phyloP scores from a whole-genome alignment of 2,888 invertebrate genomes.

The Tolmerus cingulatus region DNA sequence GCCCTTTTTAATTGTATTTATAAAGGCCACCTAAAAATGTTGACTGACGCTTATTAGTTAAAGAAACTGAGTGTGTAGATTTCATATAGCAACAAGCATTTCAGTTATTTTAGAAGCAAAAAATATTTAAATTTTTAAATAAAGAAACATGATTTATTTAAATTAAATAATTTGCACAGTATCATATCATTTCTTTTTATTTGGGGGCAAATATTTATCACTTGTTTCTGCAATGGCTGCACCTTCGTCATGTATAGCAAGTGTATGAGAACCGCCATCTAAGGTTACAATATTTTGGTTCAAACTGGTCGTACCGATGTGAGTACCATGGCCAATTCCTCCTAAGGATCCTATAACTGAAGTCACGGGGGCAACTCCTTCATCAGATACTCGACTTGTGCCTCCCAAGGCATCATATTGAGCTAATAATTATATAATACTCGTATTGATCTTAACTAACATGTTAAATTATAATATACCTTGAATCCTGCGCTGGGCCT shows the following conservation, averaged over 20 bases:
- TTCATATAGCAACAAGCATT: too few relatives aligned
- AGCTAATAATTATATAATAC: neutral
- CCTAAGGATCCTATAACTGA: slow-evolving; percentile 40
- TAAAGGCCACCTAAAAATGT: too few relatives aligned
- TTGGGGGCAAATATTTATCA: neutral
- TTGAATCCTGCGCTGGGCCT: slow-evolving; percentile 62
- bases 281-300: neutral
- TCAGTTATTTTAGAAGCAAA: neutral
- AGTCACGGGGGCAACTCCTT: slow-evolving; percentile 39
- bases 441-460: neutral
- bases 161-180: neutral
- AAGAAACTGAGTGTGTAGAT: too few relatives aligned
- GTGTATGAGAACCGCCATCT: neutral
- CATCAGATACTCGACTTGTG: slow-evolving; percentile 40
- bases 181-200: neutral
- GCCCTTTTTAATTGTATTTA: too few relatives aligned
- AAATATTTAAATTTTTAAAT: neutral
- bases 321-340: neutral
- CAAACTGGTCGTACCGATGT: neutral
- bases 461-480: slow-evolving; percentile 27
- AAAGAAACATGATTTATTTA: neutral
- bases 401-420: slow-evolving; percentile 46
- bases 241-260: neutral
- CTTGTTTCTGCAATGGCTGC: neutral
- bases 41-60: too few relatives aligned